Conservation (phyloP, 2,888 invertebrate species). For the Amiota communis region DNA sequence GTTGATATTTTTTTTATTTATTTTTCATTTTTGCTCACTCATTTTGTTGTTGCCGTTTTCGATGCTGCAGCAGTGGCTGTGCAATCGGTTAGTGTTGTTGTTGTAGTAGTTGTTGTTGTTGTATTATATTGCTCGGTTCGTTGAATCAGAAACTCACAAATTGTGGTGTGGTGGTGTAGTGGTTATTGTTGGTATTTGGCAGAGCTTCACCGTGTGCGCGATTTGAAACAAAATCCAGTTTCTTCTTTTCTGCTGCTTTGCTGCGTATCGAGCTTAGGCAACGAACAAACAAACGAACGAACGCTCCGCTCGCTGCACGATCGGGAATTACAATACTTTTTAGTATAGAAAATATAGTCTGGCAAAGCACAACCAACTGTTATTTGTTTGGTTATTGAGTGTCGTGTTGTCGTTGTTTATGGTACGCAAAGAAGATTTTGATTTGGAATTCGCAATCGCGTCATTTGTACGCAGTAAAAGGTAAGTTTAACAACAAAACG, state of each 20-base stretch:
- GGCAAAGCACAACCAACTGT: slow-evolving; percentile 28
- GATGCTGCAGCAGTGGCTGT: slow-evolving; percentile 9
- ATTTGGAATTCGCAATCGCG: slow-evolving; percentile 14
- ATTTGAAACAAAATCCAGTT: slow-evolving; percentile 51
- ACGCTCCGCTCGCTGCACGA: neutral
- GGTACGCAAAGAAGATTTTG: slow-evolving; percentile 1
- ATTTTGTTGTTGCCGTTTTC: neutral
- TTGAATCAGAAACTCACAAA: slow-evolving; percentile 13
- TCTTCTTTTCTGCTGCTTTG: slow-evolving; percentile 49
- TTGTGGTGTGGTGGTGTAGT: slow-evolving; percentile 17
- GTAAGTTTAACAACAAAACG: too few species aligned
- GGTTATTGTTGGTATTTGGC: slow-evolving; percentile 47
- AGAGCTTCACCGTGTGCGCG: slow-evolving; percentile 56
- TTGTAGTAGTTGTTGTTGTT: slow-evolving; percentile 19
- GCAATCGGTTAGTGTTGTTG: neutral
- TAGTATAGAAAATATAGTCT: slow-evolving; percentile 18
- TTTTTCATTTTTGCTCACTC: neutral
- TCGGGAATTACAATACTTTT: neutral
- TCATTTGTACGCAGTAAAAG: neutral
- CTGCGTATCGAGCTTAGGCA: slow-evolving; percentile 18
- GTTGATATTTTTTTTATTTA: too few species aligned
- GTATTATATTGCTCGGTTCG: slow-evolving; percentile 26
- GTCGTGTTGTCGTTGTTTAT: slow-evolving; percentile 20
- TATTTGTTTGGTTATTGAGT: slow-evolving; percentile 22
- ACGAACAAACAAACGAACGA: neutral